Conservation (phyloP, 2,113 vertebrate genomes). For the Garra rufa region DNA sequence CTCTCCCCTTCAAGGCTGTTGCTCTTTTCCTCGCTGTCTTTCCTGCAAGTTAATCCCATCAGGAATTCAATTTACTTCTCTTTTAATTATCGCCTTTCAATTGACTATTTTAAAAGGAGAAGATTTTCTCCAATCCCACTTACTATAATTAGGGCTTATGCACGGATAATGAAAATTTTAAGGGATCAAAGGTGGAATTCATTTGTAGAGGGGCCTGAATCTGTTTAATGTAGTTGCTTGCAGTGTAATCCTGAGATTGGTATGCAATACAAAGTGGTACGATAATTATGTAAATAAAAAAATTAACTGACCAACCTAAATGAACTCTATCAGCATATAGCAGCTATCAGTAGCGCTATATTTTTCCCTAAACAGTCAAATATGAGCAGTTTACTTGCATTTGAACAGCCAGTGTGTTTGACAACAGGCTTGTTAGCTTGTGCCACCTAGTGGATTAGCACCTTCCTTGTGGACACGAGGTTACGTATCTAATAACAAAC, state of each 20-base stretch:
- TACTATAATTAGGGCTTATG: conserved; percentile 72
- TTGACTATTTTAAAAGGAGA: conserved; percentile 69
- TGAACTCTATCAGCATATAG: too few species aligned
- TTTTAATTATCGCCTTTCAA: conserved; percentile 69
- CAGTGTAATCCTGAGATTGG: conserved; percentile 41
- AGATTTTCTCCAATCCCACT: conserved; percentile 72
- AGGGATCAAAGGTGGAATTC: conserved; percentile 71
- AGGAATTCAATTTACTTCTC: conserved; percentile 65
- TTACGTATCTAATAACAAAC: conserved; percentile 35
- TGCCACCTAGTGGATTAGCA: conserved; percentile 63
- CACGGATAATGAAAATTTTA: conserved; percentile 65
- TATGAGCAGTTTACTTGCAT: conserved; percentile 19
- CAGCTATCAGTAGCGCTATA: background rate
- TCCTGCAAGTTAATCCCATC: conserved; percentile 58
- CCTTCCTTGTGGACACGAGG: conserved; percentile 15
- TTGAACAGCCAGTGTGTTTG: conserved; percentile 24
- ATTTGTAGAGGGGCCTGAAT: conserved; percentile 57
- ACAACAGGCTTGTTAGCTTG: conserved; percentile 56
- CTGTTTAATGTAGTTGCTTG: conserved; percentile 59
- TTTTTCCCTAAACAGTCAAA: background rate
- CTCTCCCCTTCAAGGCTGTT: conserved; percentile 28
- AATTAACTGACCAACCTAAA: background rate
- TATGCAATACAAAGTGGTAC: conserved; percentile 33
- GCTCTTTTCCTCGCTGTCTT: conserved; percentile 35
- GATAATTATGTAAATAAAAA: conserved; percentile 57